phyloP scores from a whole-genome alignment of 2,888 invertebrate genomes.

The Polietes domitor region DNA sequence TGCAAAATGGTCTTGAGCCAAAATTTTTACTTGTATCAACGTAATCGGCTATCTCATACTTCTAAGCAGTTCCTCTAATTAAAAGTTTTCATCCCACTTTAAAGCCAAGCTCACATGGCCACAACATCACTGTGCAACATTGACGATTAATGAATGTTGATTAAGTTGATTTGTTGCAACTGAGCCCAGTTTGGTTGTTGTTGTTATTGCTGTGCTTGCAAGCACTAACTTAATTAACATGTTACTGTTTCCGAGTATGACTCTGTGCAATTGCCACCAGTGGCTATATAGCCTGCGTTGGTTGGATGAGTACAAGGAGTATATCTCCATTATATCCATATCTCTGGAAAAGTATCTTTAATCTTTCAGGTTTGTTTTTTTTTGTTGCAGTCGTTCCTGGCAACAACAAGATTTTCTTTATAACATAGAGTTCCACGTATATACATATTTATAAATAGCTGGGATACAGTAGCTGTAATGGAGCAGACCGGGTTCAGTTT shows the following conservation, averaged over 20 bases:
- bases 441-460: background rate
- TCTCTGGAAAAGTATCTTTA: constrained; percentile 41
- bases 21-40: no score
- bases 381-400: background rate
- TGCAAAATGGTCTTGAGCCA: no score
- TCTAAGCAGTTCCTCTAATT: no score
- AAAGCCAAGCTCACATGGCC: background rate
- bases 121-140: constrained; percentile 14
- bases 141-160: constrained; percentile 60
- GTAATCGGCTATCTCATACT: no score
- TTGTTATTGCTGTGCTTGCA: constrained; percentile 1
- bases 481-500: constrained; percentile 1
- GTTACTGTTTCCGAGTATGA: constrained; percentile 49
- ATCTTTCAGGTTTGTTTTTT: constrained; percentile 31
- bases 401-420: constrained; percentile 44
- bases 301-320: background rate
- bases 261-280: constrained; percentile 32
- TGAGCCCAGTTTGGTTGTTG: background rate
- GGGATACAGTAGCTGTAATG: constrained; percentile 35
- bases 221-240: constrained; percentile 65
- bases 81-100: no score
- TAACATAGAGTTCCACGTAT: background rate
- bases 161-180: constrained; percentile 49
- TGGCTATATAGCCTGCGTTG: constrained; percentile 10
- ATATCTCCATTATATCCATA: background rate